Evolutionary conservation across 2,888 invertebrate species (phyloP), one percentile per base, ranked within the genome.

Genomic region (Orchestes rusci): DNA sequence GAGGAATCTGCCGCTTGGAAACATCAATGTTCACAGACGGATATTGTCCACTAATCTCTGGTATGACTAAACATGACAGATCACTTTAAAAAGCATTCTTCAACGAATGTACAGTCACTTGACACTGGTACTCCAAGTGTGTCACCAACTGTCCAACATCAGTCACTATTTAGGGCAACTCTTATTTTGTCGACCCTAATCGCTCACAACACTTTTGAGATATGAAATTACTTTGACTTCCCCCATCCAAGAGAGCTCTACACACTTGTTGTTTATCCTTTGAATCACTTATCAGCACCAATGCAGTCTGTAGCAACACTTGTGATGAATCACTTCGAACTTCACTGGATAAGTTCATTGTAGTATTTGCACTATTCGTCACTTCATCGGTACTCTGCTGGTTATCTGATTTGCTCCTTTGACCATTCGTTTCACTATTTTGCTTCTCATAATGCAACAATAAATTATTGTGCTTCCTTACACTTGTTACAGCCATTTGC

Each of bases 211-310:
- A 29, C 7, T 35, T n/a, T 32, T 13, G 33, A n/a, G 36, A 35
- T 15, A 48, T 37, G 28, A 43, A 42, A 34, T 37, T 27, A 10
- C 18, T 37, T 28, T 45, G 42, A 10, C 31, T 38, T 3, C 27
- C 46, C 2, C 10, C 10, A 32, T 46, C 43, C 8, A 48, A 16
- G 15, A 48, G 29, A n/a, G 36, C 43, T 27, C 40, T 28, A 20
- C 40, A 40, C 16, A 18, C n/a, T 3, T 33, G 33, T 12, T 7
- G 3, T 12, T 34, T 19, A 2, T 40, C 45, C 4, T 18, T 3
- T 1, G 16, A 12, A 36, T 40, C 17, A 3, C 12, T n/a, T 13
- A 45, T 34, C 18, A 29, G 15, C 3, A 39, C 15, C 23, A 31
- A 16, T 2, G 38, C 38, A 1, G 43, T 43, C 12, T 37, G 37